These are phyloP conservation scores for Macrotis lagotis DNA, from an alignment of 2,113 vertebrate species.

Conservation along the genomic window DNA sequence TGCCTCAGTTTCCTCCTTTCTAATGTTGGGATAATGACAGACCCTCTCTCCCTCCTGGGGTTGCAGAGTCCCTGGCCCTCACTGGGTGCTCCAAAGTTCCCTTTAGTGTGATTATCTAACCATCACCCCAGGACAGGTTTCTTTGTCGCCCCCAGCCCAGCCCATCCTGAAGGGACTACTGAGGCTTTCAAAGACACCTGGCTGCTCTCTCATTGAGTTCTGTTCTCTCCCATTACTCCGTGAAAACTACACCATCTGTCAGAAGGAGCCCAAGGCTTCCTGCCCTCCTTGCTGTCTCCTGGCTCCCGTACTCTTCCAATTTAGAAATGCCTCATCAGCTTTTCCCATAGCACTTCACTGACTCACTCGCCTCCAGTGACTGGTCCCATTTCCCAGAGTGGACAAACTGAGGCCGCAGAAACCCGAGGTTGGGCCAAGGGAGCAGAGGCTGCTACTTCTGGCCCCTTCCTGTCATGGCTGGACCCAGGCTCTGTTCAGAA, in stretches of 20 bases:
- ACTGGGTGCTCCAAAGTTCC: no score
- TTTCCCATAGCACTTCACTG: neutral
- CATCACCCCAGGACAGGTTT: neutral
- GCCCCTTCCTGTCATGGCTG: neutral
- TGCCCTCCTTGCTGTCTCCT: neutral
- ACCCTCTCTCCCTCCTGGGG: no score
- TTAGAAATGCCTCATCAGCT: neutral
- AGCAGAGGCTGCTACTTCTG: neutral
- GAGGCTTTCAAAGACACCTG: no score
- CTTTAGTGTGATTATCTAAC: no score
- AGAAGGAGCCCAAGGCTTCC: neutral
- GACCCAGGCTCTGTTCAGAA: neutral
- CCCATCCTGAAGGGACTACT: no score
- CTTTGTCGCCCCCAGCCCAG: no score
- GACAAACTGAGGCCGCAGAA: neutral
- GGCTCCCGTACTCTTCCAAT: neutral
- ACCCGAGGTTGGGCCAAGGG: neutral
- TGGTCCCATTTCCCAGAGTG: neutral
- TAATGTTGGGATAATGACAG: no score
- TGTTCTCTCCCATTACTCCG: neutral
- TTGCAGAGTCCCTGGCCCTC: no score
- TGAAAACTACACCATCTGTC: neutral
- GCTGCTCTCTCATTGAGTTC: no score
- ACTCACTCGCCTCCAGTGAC: neutral
- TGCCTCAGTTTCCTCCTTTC: no score